These are phyloP conservation scores for Urocyon cinereoargenteus DNA, from an alignment of 2,797 vertebrate genomes.

Conservation along the genomic window DNA sequence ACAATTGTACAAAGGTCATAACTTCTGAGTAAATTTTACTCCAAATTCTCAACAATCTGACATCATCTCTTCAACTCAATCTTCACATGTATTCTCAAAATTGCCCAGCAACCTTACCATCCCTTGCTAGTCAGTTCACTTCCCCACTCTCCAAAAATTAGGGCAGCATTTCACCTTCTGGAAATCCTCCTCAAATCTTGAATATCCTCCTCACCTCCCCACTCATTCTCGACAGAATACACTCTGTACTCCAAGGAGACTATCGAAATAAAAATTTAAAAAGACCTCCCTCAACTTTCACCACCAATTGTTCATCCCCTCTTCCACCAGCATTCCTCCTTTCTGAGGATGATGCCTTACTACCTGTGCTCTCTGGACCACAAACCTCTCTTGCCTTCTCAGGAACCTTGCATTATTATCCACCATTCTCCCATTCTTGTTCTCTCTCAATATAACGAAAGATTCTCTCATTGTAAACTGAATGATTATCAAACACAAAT, in stretches of 20 bases:
- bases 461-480: slow-evolving; percentile 39
- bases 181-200: not conserved
- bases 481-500: slow-evolving; percentile 41
- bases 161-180: not conserved
- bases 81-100: not conserved
- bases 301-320: not conserved
- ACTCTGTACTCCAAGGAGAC: not conserved
- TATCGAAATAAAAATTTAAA: not conserved
- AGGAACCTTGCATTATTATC: not conserved
- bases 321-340: not conserved
- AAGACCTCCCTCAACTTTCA: not conserved
- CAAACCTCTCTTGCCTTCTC: not conserved
- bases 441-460: slow-evolving; percentile 6
- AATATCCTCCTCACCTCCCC: not conserved
- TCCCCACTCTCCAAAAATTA: not conserved
- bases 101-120: not conserved
- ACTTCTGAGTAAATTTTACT: slow-evolving; percentile 25
- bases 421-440: not conserved
- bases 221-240: not conserved
- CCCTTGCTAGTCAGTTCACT: not conserved
- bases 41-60: slow-evolving; percentile 40
- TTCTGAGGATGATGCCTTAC: not conserved
- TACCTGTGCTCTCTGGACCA: not conserved
- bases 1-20: not conserved
- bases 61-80: not conserved